Conservation (phyloP, 2,888 invertebrate genomes). For the Cybosia mesomella region DNA sequence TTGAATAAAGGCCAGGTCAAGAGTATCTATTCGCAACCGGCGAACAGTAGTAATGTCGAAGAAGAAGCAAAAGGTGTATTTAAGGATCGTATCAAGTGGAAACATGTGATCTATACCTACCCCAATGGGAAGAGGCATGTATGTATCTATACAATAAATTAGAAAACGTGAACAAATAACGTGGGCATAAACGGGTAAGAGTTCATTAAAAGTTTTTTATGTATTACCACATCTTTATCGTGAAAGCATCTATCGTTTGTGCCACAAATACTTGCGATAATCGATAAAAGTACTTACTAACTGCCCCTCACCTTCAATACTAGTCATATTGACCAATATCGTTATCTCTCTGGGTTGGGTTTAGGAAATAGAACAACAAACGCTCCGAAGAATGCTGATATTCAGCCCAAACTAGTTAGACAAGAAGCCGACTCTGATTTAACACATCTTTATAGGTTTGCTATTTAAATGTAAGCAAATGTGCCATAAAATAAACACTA, state of each 20-base stretch:
- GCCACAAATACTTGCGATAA: background rate
- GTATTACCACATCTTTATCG: background rate
- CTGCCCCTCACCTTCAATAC: background rate
- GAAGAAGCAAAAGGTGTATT: too few relatives aligned
- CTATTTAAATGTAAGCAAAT: background rate
- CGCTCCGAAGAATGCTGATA: background rate
- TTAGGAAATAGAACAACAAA: background rate
- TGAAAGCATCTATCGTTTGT: background rate
- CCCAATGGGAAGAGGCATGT: too few relatives aligned
- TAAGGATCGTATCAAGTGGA: too few relatives aligned
- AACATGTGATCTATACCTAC: too few relatives aligned
- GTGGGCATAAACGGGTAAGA: too few relatives aligned
- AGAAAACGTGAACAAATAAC: too few relatives aligned
- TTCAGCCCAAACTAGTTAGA: constrained; percentile 5
- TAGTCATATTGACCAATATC: background rate
- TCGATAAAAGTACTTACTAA: background rate
- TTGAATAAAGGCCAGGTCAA: too few relatives aligned
- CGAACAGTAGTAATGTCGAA: too few relatives aligned
- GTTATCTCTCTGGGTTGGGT: background rate
- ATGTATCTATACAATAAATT: too few relatives aligned
- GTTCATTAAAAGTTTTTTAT: too few relatives aligned
- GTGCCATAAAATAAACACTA: background rate
- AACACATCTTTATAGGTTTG: constrained; percentile 7
- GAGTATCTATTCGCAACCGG: too few relatives aligned
- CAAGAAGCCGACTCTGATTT: background rate